A percentile compares a stretch with the other conserved stretches of the same genome.
These are phyloP conservation scores for Upupa epops DNA, from an alignment of 2,113 vertebrate species.

Conservation along the genomic window DNA sequence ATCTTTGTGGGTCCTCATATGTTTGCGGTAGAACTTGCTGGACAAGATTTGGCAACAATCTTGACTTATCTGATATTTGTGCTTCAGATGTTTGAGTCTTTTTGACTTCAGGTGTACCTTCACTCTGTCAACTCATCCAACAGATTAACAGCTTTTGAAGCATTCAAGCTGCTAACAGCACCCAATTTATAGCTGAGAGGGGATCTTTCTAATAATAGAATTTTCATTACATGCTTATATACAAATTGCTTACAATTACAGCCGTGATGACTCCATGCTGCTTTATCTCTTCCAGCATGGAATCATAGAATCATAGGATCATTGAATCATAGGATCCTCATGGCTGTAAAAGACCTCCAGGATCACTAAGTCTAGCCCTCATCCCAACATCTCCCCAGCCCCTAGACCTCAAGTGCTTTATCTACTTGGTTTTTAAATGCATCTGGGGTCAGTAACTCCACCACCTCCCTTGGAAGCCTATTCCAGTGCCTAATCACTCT, in stretches of 20 bases:
- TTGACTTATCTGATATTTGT: background rate
- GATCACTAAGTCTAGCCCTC: no score
- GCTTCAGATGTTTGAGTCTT: background rate
- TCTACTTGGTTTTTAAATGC: no score
- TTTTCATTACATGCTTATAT: background rate
- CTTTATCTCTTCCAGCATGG: background rate
- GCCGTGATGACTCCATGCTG: background rate
- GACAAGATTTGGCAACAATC: background rate
- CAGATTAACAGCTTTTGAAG: background rate
- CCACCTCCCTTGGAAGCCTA: no score
- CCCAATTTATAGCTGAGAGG: background rate
- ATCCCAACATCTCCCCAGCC: no score
- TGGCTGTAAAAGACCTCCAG: no score
- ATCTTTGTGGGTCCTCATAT: background rate
- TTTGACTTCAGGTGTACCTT: background rate
- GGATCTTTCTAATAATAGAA: background rate
- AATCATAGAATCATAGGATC: no score
- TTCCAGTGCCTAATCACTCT: no score
- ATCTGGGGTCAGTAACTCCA: no score
- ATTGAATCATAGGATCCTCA: no score
- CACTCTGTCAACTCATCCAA: background rate
- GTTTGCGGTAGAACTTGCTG: background rate
- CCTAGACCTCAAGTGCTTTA: no score
- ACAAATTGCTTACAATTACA: background rate
- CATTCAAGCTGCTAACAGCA: background rate